Conservation (phyloP, 2,888 invertebrate genomes). For the Pecten maximus region DNA sequence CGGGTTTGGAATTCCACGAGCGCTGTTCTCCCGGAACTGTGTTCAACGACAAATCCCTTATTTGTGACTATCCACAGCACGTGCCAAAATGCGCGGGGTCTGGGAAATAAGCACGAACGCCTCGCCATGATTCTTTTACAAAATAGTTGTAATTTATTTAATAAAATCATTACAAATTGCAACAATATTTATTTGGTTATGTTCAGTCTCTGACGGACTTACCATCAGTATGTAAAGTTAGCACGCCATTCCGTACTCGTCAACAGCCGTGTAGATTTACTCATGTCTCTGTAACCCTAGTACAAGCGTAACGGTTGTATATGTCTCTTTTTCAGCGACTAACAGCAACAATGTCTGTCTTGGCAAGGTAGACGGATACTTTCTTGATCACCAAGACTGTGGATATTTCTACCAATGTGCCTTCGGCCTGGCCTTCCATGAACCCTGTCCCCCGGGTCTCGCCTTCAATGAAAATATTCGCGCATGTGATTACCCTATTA, state of each 20-base stretch:
- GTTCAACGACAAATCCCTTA: conserved; percentile 39
- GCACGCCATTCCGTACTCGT: not conserved
- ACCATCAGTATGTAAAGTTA: not conserved
- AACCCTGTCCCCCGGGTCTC: conserved; percentile 65
- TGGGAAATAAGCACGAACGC: not conserved
- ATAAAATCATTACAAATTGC: not conserved
- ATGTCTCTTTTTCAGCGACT: not conserved
- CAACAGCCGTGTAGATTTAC: not conserved
- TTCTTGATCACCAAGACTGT: conserved; percentile 60
- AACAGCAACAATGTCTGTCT: conserved; percentile 40
- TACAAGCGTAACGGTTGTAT: not conserved
- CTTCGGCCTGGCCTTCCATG: conserved; percentile 57
- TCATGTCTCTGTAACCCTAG: not conserved
- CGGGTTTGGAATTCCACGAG: conserved; percentile 39
- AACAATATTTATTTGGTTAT: not conserved
- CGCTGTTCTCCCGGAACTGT: conserved; percentile 50
- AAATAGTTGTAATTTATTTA: not conserved
- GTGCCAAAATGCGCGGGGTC: conserved; percentile 44
- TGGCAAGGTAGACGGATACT: conserved; percentile 57
- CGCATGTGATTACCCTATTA: conserved; percentile 69
- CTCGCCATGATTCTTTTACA: not conserved
- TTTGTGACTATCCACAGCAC: conserved; percentile 44
- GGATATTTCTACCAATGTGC: conserved; percentile 64
- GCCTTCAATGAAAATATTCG: conserved; percentile 57
- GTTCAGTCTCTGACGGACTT: not conserved